phyloP scores from a whole-genome alignment of 1,140 invertebrate genomes.

The Dolichoris vasculosae region DNA sequence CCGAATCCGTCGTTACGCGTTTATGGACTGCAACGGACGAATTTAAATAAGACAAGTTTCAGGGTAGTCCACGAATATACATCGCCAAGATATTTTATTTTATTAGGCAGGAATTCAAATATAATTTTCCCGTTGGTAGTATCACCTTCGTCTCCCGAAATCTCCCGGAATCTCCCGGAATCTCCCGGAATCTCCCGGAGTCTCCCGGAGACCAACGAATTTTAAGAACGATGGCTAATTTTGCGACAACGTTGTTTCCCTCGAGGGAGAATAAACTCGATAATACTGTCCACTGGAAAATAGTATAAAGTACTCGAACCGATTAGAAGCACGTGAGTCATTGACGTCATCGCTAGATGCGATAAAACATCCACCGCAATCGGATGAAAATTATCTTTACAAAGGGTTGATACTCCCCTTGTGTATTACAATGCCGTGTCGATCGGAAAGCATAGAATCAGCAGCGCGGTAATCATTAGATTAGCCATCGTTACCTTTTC shows the following conservation, averaged over 20 bases:
- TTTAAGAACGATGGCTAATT: no score
- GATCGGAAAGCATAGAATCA: not conserved
- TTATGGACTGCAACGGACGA: not conserved
- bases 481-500: not conserved
- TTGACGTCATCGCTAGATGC: not conserved
- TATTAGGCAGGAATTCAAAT: no score
- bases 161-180: no score
- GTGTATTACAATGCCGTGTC: not conserved
- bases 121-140: no score
- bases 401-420: conserved; percentile 6
- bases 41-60: not conserved
- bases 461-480: not conserved
- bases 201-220: no score
- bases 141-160: no score
- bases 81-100: not conserved
- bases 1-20: not conserved
- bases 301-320: not conserved
- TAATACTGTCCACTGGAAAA: no score
- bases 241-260: no score
- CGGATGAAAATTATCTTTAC: conserved; percentile 1
- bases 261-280: not conserved
- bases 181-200: no score
- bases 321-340: conserved; percentile 10
- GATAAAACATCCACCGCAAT: not conserved
- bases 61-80: not conserved